Evolutionary conservation across 1,140 invertebrate genomes (phyloP).

Genomic region (Drosophila repletoides): DNA sequence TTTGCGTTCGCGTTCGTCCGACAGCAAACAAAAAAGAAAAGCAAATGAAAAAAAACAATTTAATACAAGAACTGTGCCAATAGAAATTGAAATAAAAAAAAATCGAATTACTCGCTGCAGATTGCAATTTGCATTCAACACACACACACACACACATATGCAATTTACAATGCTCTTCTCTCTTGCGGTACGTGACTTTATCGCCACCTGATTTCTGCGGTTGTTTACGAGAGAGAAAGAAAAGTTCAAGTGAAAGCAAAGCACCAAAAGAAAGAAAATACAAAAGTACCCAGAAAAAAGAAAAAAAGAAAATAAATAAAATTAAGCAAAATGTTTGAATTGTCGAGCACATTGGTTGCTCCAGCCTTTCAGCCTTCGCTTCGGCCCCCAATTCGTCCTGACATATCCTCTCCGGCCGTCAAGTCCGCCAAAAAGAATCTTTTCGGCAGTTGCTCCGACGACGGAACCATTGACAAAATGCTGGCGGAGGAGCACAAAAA

Average conservation of each 20-base stretch:
- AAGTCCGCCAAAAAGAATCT: conserved; percentile 34
- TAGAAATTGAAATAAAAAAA: conserved; percentile 7
- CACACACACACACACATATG: conserved; percentile 14
- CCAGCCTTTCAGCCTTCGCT: background rate
- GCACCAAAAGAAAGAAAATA: conserved; percentile 22
- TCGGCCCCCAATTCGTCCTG: background rate
- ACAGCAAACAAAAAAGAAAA: background rate
- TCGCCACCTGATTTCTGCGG: conserved; percentile 26
- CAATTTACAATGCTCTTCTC: conserved; percentile 57
- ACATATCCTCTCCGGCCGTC: background rate
- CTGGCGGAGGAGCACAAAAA: conserved; percentile 12
- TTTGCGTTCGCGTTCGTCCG: background rate
- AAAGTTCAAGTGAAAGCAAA: conserved; percentile 66
- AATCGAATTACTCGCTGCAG: background rate
- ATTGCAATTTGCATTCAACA: conserved; percentile 10
- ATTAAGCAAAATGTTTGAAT: conserved; percentile 2
- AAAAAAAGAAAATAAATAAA: conserved; percentile 3
- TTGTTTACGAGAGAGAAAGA: conserved; percentile 34
- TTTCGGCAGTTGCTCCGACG: conserved; percentile 14
- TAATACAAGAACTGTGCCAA: conserved; percentile 11
- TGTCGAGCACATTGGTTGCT: conserved; percentile 6
- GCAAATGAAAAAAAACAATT: conserved; percentile 6
- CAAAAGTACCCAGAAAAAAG: background rate
- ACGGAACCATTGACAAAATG: conserved; percentile 9
- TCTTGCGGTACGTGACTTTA: conserved; percentile 46